These are phyloP conservation scores for Engraulis encrasicolus DNA, from an alignment of 2,113 vertebrate genomes.

Conservation along the genomic window DNA sequence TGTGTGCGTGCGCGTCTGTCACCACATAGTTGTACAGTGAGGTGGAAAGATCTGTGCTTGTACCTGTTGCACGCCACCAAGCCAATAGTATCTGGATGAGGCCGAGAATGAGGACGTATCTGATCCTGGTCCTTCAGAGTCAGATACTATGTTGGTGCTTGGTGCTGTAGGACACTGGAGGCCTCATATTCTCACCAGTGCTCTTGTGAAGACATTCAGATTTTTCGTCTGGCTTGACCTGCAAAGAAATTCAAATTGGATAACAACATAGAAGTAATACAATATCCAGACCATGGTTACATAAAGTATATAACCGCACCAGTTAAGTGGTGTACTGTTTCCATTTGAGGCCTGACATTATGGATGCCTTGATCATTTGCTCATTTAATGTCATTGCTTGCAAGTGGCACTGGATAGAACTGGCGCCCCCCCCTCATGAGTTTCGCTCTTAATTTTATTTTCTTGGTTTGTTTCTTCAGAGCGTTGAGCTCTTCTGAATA, in stretches of 20 bases:
- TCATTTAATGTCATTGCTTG: not conserved
- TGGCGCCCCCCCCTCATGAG: not conserved
- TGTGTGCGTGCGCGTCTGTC: not conserved
- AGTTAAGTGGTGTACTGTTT: not conserved
- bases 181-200: not conserved
- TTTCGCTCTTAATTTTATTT: not conserved
- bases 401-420: not conserved
- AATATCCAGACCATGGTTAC: no score
- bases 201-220: not conserved
- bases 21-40: not conserved
- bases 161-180: not conserved
- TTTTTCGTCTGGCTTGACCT: no score
- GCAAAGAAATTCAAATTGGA: no score
- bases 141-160: not conserved
- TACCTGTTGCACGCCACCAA: not conserved
- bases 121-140: not conserved
- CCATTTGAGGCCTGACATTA: not conserved
- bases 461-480: not conserved
- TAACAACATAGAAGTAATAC: not conserved
- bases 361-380: not conserved
- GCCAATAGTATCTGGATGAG: not conserved
- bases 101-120: not conserved
- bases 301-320: no score
- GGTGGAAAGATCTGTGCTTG: not conserved
- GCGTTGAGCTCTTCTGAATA: not conserved